phyloP scores from a whole-genome alignment of 2,113 vertebrate species.

The Vulpes ferrilata region DNA sequence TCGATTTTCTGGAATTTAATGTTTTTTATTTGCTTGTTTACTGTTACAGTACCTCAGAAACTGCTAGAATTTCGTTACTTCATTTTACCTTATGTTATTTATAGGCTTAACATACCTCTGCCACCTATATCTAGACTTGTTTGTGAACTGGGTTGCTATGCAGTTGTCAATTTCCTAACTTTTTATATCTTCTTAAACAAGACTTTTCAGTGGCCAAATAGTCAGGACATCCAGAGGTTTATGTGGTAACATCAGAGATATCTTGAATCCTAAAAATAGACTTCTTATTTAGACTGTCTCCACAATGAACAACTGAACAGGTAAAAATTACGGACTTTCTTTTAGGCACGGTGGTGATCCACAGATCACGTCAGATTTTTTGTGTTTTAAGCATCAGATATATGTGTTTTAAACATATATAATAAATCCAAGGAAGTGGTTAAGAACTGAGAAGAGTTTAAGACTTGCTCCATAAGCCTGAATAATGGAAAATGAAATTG shows the following conservation, averaged over 20 bases:
- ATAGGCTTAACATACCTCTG: conserved; percentile 94
- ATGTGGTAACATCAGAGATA: conserved; percentile 93
- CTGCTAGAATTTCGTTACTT: conserved; percentile 99
- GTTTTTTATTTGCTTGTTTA: conserved; percentile 91
- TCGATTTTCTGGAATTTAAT: conserved; percentile 94
- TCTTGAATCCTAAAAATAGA: conserved; percentile 44
- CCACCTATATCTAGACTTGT: conserved; percentile 90
- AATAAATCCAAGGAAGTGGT: conserved; percentile 54
- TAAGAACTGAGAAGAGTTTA: conserved; percentile 18
- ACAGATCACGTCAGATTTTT: conserved; percentile 22
- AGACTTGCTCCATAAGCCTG: conserved; percentile 57
- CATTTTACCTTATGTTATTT: conserved; percentile 96
- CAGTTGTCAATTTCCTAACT: conserved; percentile 90
- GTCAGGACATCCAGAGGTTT: conserved; percentile 93
- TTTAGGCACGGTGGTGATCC: conserved; percentile 36
- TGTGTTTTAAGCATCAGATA: neutral
- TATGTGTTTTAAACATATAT: conserved; percentile 44
- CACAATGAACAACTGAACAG: neutral
- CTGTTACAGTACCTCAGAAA: conserved; percentile 94
- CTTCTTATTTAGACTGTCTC: conserved; percentile 61
- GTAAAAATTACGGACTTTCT: conserved; percentile 27
- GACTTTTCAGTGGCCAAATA: conserved; percentile 95
- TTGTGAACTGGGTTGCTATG: conserved; percentile 92
- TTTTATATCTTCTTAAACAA: conserved; percentile 94
- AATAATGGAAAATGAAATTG: conserved; percentile 47